Conservation (phyloP, 2,888 invertebrate genomes). For the Plebejus melissa region DNA sequence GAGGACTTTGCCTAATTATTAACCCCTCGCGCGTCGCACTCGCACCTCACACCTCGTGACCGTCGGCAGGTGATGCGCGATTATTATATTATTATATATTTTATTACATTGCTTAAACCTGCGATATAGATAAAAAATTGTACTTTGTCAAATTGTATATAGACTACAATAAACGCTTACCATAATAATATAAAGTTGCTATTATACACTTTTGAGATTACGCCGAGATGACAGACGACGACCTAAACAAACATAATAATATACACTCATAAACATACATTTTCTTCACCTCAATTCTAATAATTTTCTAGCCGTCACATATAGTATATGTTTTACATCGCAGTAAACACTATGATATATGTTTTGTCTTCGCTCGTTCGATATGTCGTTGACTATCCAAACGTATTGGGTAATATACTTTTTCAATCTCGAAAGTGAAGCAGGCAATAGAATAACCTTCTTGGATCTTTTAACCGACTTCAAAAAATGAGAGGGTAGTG, state of each 20-base stretch:
- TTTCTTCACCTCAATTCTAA: background rate
- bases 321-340: background rate
- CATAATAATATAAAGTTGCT: too few relatives aligned
- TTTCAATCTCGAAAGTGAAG: conserved; percentile 23
- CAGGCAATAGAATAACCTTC: conserved; percentile 17
- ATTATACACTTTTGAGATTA: too few relatives aligned
- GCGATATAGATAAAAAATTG: too few relatives aligned
- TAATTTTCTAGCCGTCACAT: background rate
- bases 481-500: background rate
- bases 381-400: conserved; percentile 21
- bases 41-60: too few relatives aligned
- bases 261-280: background rate
- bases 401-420: conserved; percentile 27
- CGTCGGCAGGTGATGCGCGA: too few relatives aligned
- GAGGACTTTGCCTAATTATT: too few relatives aligned
- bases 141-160: too few relatives aligned
- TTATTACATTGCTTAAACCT: too few relatives aligned
- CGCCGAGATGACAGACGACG: background rate
- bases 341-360: conserved; percentile 25
- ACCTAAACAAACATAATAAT: background rate
- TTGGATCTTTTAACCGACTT: background rate
- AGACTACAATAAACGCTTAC: too few relatives aligned
- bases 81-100: too few relatives aligned
- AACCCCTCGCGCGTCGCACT: too few relatives aligned
- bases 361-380: conserved; percentile 2